Conservation (phyloP, 2,113 vertebrate genomes). For the Pelecanoides urinatrix region DNA sequence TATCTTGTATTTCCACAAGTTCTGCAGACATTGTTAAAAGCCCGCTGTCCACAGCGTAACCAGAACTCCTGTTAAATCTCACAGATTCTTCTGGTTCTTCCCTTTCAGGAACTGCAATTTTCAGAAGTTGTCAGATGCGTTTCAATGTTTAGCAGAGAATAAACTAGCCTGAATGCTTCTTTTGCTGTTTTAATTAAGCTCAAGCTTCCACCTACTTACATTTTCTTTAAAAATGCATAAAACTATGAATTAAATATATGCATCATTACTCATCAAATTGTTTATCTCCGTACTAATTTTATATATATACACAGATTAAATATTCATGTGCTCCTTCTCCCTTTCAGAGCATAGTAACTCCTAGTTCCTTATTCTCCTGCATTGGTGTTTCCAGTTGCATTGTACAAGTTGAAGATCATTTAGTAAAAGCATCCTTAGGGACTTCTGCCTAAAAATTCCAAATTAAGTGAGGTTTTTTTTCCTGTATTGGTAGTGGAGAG, state of each 20-base stretch:
- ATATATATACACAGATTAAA: constrained; percentile 40
- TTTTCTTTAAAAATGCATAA: constrained; percentile 40
- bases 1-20: background rate
- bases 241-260: constrained; percentile 58
- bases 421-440: constrained; percentile 39
- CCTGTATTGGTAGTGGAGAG: background rate
- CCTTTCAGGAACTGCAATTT: background rate
- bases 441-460: constrained; percentile 43
- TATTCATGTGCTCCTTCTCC: constrained; percentile 22
- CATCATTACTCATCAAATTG: constrained; percentile 42
- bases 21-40: background rate
- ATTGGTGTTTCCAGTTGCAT: background rate
- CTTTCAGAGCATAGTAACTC: constrained; percentile 14
- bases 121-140: background rate
- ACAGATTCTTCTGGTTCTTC: background rate
- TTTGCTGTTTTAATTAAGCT: constrained; percentile 53
- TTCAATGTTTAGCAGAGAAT: constrained; percentile 40
- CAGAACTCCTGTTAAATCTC: background rate
- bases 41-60: accelerated
- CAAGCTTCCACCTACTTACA: background rate
- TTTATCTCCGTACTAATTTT: constrained; percentile 45
- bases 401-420: constrained; percentile 48
- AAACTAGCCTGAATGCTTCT: constrained; percentile 9
- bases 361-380: background rate
- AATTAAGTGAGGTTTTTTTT: background rate